phyloP scores from a whole-genome alignment of 2,113 vertebrate species.

The Rhinopithecus roxellana region DNA sequence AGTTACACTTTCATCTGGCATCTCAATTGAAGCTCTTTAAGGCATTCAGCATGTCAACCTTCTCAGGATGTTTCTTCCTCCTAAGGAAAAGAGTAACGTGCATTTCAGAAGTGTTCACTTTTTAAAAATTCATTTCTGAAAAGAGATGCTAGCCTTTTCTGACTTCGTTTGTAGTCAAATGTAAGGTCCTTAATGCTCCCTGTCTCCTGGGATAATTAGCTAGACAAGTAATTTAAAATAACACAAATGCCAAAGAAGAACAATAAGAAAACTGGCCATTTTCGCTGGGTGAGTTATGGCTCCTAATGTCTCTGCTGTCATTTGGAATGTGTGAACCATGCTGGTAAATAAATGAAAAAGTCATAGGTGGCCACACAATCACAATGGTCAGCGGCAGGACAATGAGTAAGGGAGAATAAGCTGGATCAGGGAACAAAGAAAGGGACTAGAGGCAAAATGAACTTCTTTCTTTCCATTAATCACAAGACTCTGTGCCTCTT shows the following conservation, averaged over 20 bases:
- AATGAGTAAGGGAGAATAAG: not conserved
- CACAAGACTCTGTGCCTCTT: not conserved
- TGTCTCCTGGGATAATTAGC: not conserved
- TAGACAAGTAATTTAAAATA: slow-evolving; percentile 29
- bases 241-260: not conserved
- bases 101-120: slow-evolving; percentile 26
- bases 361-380: not conserved
- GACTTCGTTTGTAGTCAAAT: not conserved
- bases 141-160: not conserved
- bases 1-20: slow-evolving; percentile 54
- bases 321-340: not conserved
- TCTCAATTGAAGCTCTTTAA: slow-evolving; percentile 37
- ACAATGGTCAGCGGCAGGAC: not conserved
- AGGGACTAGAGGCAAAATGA: not conserved
- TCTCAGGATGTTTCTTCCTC: slow-evolving; percentile 34
- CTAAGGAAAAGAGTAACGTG: slow-evolving; percentile 43
- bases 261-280: not conserved
- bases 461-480: not conserved
- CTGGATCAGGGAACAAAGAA: not conserved
- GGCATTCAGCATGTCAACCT: slow-evolving; percentile 1
- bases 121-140: slow-evolving; percentile 42
- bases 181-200: not conserved
- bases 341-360: slow-evolving; percentile 30
- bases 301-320: not conserved
- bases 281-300: not conserved